Base-by-base conservation (phyloP, 2,888 invertebrate genomes). In the Pimpla rufipes region DNA sequence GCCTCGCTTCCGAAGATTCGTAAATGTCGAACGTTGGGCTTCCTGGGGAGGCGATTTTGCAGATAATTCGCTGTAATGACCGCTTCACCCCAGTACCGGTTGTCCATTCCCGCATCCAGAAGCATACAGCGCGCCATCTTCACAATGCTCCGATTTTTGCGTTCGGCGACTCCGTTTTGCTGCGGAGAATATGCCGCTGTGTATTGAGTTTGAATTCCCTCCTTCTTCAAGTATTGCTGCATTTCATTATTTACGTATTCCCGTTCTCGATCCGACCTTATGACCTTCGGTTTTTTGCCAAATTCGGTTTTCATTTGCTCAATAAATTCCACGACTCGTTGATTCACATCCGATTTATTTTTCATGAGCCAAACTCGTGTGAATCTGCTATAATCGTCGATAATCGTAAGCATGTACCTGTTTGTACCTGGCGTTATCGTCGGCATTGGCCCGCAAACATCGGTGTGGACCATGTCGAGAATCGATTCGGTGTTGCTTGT, bases 81-180 rank as follows among this genome's bases (percentile, higher is more conserved):
- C 8, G 88, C 87, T 57, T 90, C 89, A 35, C 81, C 87, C 87
- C 88, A 88, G 42, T 86, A 89, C 40, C 79, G 85, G 11, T 85
- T 84, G 13, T 57, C 29, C 7, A 87, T 55, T 21, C 66, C 42
- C 2, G 88, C 84, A 40, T 89, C 87, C 7, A 86, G 57, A 8
- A 89, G 40, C 83, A 89, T 84, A 8, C 86, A 87, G 70, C 87
- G 78, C 18, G 86, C 78, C 52, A 83, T 85, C 55, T 89, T 88
- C 6, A 87, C 37, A 0, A 88, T 50, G n/a, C 83, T 79, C 50
- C 88, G 71, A 40, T 88, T 89, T 40, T 88, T 88, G 16, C 87
- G 62, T 62, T 88, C 87, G 0, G 88, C 86, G 0, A 85, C 79
- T 7, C 88, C 87, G 47, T 89, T 89, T 59, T 88, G 88, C 18